A percentile compares a stretch with the other conserved stretches of the same genome.
Conservation (phyloP, 2,888 invertebrate species). For the Drosophila fulvimacula region DNA sequence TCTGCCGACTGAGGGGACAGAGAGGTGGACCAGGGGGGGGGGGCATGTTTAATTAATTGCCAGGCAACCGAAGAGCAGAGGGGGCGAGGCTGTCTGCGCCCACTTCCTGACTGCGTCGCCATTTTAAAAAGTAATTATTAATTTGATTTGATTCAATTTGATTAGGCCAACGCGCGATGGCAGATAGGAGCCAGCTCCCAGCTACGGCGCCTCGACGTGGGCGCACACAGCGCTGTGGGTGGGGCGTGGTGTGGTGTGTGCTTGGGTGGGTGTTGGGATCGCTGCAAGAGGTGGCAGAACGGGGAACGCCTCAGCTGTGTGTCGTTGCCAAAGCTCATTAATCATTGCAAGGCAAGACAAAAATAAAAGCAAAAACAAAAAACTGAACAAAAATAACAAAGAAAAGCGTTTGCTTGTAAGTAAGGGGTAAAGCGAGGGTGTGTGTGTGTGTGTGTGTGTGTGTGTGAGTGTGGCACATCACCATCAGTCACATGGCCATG, state of each 20-base stretch:
- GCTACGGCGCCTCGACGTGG: slow-evolving; percentile 35
- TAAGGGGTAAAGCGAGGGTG: slow-evolving; percentile 9
- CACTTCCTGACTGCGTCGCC: slow-evolving; percentile 63
- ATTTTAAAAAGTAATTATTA: slow-evolving; percentile 77
- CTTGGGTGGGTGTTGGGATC: slow-evolving; percentile 55
- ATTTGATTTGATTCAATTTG: slow-evolving; percentile 81
- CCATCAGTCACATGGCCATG: slow-evolving; percentile 53
- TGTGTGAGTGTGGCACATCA: slow-evolving; percentile 27
- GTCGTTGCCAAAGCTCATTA: slow-evolving; percentile 71
- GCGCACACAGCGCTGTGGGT: slow-evolving; percentile 34
- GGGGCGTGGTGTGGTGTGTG: slow-evolving; percentile 22
- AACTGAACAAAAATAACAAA: slow-evolving; percentile 13
- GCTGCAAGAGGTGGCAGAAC: slow-evolving; percentile 10
- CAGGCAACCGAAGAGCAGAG: slow-evolving; percentile 29
- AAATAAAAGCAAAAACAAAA: neutral
- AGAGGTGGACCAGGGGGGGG: neutral
- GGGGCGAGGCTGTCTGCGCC: slow-evolving; percentile 52
- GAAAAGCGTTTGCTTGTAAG: slow-evolving; percentile 9
- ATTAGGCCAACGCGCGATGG: slow-evolving; percentile 65
- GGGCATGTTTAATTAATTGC: slow-evolving; percentile 65
- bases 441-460: neutral
- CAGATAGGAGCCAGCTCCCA: slow-evolving; percentile 43
- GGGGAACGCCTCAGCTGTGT: slow-evolving; percentile 28
- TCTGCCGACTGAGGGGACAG: slow-evolving; percentile 9
- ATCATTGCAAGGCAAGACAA: slow-evolving; percentile 59